Evolutionary conservation across 2,797 vertebrate genomes (phyloP).

Genomic region (Protonibea diacanthus): DNA sequence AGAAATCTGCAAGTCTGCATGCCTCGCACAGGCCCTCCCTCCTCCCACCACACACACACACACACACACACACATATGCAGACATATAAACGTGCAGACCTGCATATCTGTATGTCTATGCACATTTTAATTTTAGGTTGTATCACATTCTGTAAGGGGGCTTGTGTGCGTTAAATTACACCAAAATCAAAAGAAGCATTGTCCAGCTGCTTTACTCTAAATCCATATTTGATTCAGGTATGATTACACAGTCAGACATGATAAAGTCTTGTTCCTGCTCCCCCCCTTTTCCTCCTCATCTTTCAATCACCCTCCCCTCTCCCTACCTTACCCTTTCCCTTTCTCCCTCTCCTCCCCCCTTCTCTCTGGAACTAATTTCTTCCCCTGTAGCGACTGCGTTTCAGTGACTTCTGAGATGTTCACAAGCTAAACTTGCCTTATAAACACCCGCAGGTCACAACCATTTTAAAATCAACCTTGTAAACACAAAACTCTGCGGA

Average conservation of each 20-base stretch:
- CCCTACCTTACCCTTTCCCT: background rate
- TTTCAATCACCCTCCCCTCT: slow-evolving; percentile 22
- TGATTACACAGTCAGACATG: slow-evolving; percentile 12
- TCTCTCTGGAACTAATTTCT: slow-evolving; percentile 58
- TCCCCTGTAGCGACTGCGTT: slow-evolving; percentile 32
- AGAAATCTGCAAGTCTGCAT: background rate
- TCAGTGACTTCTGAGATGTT: slow-evolving; percentile 58
- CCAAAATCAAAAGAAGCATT: background rate
- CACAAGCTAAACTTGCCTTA: slow-evolving; percentile 56
- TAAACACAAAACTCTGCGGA: slow-evolving; percentile 60
- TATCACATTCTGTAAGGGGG: background rate
- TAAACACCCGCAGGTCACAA: slow-evolving; percentile 70
- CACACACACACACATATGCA: background rate
- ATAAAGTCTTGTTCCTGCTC: background rate
- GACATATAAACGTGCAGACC: background rate
- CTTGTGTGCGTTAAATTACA: background rate
- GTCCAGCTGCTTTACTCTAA: slow-evolving; percentile 3
- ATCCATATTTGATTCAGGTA: slow-evolving; percentile 24
- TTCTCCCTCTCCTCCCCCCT: slow-evolving; percentile 16
- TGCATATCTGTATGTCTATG: background rate
- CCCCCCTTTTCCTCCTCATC: slow-evolving; percentile 6
- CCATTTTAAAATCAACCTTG: slow-evolving; percentile 67
- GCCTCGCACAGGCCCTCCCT: background rate
- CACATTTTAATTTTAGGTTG: slow-evolving; percentile 24
- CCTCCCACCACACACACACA: background rate